Base-by-base conservation (phyloP, 2,888 invertebrate species). In the Agrenia bidenticulata region DNA sequence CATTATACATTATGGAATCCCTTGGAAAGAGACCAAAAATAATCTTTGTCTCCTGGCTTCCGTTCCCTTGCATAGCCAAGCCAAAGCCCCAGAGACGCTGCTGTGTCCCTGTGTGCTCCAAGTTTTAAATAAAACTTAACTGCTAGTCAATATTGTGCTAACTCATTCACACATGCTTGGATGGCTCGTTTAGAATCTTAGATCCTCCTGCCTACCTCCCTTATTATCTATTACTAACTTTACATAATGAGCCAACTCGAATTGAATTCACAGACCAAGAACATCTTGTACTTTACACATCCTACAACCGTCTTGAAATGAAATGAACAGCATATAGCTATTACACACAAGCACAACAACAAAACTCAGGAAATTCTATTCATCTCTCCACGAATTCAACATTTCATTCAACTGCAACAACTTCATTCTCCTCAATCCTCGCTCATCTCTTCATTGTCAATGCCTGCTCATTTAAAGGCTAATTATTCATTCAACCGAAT, bases 381-480 rank as follows among this genome's bases (percentile, higher is more conserved):
- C n/a, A 19, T 45, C 45, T n/a, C 19, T 15, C 4, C 15, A 45
- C 39, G 15, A 15, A 15, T 11, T 39, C n/a, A 39, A 39, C 7
- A 51, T 51, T 24, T 51, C 51, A 51, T 51, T 51, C 51, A 51
- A 51, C 51, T 51, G 24, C 51, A 51, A 51, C 51, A 51, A 51
- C 51, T 51, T 51, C 24, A 51, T 51, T 45, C n/a, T 45, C 45
- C 45, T 45, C 4, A 45, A 4, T 45, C 19, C 9, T n/a, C 45
- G 45, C 9, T 15, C 45, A 4, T 45, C n/a, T 17, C 51, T 23
- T 24, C 13, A 23, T 23, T 51, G 51, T 51, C 15, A 51, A 51
- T 51, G 4, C 21, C 51, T 51, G 7, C 24, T 24, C 51, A 23
- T 51, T 51, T 51, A 51, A 51, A 51, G 17, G 15, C 51, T 51